Evolutionary conservation across 2,797 vertebrate genomes (phyloP).

Genomic region (Hippoglossus hippoglossus): DNA sequence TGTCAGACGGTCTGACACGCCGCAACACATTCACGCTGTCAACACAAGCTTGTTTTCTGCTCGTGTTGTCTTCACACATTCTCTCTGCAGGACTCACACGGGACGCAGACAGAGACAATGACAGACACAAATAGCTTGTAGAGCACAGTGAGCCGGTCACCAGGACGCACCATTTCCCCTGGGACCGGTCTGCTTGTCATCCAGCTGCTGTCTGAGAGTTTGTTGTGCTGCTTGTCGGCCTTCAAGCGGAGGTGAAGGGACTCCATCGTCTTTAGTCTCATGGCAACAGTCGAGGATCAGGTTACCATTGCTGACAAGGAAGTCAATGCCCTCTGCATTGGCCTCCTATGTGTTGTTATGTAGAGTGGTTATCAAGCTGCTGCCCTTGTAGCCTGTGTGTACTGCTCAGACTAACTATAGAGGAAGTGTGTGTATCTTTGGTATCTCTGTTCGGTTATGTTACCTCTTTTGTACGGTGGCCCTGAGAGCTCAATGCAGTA

Average conservation of each 20-base stretch:
- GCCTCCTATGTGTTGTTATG: constrained; percentile 19
- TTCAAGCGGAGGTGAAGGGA: constrained; percentile 21
- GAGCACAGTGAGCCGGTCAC: constrained; percentile 29
- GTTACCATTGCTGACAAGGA: constrained; percentile 26
- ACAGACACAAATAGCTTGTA: constrained; percentile 42
- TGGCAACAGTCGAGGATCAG: constrained; percentile 26
- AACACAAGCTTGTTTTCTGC: constrained; percentile 21
- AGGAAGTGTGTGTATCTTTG: neutral
- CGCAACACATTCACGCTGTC: constrained; percentile 14
- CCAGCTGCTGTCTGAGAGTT: constrained; percentile 40
- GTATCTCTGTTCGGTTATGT: constrained; percentile 4
- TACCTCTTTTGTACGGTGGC: neutral
- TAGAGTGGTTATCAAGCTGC: neutral
- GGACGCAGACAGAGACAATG: constrained; percentile 28
- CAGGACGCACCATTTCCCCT: constrained; percentile 37
- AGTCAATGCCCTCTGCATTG: constrained; percentile 20
- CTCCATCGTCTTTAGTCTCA: constrained; percentile 24
- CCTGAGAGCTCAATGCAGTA: neutral
- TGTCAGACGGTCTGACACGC: constrained; percentile 11
- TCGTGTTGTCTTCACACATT: constrained; percentile 17
- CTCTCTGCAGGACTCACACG: constrained; percentile 5
- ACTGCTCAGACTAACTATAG: constrained; percentile 4
- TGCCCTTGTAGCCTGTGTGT: neutral
- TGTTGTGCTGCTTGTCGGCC: constrained; percentile 22
- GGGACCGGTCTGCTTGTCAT: constrained; percentile 44